Base-by-base conservation (phyloP, 1,140 invertebrate genomes). In the Drosophila pseudoobscura region DNA sequence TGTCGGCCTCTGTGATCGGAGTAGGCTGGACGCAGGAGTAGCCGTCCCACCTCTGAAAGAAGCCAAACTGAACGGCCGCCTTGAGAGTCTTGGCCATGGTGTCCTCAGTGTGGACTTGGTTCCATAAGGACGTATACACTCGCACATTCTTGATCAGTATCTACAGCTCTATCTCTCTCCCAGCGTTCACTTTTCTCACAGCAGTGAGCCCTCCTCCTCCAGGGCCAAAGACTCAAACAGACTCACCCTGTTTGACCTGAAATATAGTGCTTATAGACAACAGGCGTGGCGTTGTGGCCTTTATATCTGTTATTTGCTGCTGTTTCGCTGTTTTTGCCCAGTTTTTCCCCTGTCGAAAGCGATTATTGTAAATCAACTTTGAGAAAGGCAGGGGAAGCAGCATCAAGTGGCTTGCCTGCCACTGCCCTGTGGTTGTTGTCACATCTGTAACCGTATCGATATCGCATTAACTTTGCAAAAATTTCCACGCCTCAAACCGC, bases 311-410 rank as follows among this genome's bases (percentile, higher is more conserved):
- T 71, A 58, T 79, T 45, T 55, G 24, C 43, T 43, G 6, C 22
- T 44, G 15, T 47, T 29, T 11, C 39, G 51, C 43, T 51, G 35
- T 29, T 62, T 29, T 62, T 20, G 20, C 20, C 20, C 20, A 1
- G 43, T 59, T 17, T 63, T 52, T 53, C 41, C 43, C 61, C 46
- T 76, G 71, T 76, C 72, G 60, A 63, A 65, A 41, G 74, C 66
- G 70, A 80, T 80, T 80, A 76, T 73, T 63, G 56, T 75, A 75
- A 84, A 84, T 84, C 78, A 84, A 75, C 56, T 62, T 70, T 50
- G 69, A 51, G 71, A 24, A 62, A 41, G 47, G 43, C 50, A 26
- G 24, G 5, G 24, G 24, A 5, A 26, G 24, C 24, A 43, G 24
- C 76, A 58, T 52, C 43, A 41, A 74, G 50, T 78, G 61, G 22